Evolutionary conservation across 53 echinoderm and acorn worm species (phyloP), one percentile per base, ranked within the genome.

Genomic region (Zoroaster sp.): DNA sequence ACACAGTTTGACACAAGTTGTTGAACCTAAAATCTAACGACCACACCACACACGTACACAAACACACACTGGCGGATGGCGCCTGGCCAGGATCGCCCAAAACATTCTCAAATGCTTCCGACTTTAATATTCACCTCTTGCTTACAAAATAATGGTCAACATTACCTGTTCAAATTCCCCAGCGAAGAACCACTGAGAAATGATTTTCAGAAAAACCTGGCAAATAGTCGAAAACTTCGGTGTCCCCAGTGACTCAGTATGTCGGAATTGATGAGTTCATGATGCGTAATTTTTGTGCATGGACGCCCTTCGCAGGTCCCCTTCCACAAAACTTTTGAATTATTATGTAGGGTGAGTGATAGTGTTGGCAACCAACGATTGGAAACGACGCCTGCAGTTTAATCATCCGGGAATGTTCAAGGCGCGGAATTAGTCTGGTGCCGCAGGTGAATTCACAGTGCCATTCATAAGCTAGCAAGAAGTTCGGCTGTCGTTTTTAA

Each of bases 291-390:
- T 40, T 28, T 28, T 66, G 3, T 53, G 8, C 13, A 51, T 1
- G 81, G 81, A 67, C 81, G 81, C 81, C 81, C 81, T 66, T 81
- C 81, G 81, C 67, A 66, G 81, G 81, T 81, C 9, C 79, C 42
- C 18, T 38, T 79, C 2, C 40, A 14, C 76, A 14, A 51, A 76
- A 51, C 49, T 76, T 76, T 76, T 49, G 51, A 76, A 49, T 47
- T 76, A 49, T 34, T 46, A 43, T 49, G 76, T 3, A 34, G 41
- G 5, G 30, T 51, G 18, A 0, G 12, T 15, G 3, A 14, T 25
- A 4, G 12, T 30, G 44, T 33, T 3, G 47, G 76, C 51, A 76
- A 51, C 76, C 76, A 76, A 13, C 63, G 63, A 59, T 37, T 35
- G 39, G 33, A 42, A 40, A 40, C 1, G 73, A 20, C 73, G 73